A percentile compares a stretch with the other conserved stretches of the same genome.
Conservation (phyloP, 2,888 invertebrate genomes). For the Brenthis daphne region DNA sequence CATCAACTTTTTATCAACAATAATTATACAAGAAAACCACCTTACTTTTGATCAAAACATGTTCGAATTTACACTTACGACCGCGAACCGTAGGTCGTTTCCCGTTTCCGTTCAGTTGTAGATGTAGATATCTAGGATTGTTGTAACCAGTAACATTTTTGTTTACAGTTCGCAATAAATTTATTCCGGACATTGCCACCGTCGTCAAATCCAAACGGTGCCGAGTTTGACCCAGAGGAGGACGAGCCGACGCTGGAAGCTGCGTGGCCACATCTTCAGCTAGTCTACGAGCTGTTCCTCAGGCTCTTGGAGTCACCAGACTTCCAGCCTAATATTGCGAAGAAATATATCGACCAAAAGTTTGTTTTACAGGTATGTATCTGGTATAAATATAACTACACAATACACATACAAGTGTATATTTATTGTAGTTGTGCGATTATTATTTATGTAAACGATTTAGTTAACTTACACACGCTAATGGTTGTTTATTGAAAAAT, state of each 20-base stretch:
- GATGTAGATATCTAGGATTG: not conserved
- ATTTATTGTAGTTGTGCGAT: not conserved
- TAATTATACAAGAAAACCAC: too few relatives aligned
- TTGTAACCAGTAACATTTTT: conserved; percentile 16
- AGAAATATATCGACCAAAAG: conserved; percentile 96
- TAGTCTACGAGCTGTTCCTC: conserved; percentile 88
- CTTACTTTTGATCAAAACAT: too few relatives aligned
- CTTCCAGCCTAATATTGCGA: conserved; percentile 95
- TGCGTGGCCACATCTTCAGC: conserved; percentile 96
- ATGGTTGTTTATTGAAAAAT: conserved; percentile 17
- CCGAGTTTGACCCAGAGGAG: conserved; percentile 96
- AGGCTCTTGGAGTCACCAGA: conserved; percentile 95
- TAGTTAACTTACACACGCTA: conserved; percentile 17
- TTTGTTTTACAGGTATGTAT: conserved; percentile 92
- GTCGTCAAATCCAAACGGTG: conserved; percentile 91
- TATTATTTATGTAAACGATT: conserved; percentile 9
- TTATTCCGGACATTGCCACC: conserved; percentile 94
- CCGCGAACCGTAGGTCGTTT: not conserved
- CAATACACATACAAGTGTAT: not conserved
- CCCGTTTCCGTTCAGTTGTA: not conserved
- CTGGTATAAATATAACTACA: not conserved
- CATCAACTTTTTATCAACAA: too few relatives aligned
- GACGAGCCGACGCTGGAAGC: conserved; percentile 98
- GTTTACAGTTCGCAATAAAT: conserved; percentile 89
- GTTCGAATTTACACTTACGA: too few relatives aligned